Evolutionary conservation across 2,888 invertebrate genomes (phyloP).

Genomic region (Agrochola circellaris): DNA sequence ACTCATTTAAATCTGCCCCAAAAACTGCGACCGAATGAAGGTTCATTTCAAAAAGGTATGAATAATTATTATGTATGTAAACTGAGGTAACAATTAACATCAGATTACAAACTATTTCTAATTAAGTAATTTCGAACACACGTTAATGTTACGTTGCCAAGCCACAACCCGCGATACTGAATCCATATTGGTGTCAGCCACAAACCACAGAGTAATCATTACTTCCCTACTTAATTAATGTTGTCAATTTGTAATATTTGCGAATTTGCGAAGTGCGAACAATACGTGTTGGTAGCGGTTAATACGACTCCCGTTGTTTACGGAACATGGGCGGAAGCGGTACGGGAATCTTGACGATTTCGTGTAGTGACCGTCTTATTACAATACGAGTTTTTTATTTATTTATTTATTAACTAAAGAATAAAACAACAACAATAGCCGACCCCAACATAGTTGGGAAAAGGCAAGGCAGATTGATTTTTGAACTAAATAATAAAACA

Average conservation of each 20-base stretch:
- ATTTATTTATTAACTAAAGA: too few relatives aligned
- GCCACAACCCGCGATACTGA: constrained; percentile 6
- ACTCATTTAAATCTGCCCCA: not conserved
- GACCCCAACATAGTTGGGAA: too few relatives aligned
- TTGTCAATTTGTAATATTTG: constrained; percentile 61
- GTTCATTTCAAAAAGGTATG: not conserved
- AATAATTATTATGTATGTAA: not conserved
- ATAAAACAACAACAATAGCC: too few relatives aligned
- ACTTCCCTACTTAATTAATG: constrained; percentile 55
- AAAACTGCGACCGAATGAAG: not conserved
- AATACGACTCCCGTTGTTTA: not conserved
- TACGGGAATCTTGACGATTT: not conserved
- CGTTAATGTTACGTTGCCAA: too few relatives aligned
- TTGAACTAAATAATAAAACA: too few relatives aligned
- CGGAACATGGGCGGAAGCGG: not conserved
- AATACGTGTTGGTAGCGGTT: constrained; percentile 36
- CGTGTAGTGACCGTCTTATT: not conserved
- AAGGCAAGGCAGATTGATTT: too few relatives aligned
- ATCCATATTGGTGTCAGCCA: constrained; percentile 5
- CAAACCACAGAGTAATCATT: constrained; percentile 46
- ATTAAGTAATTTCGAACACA: not conserved
- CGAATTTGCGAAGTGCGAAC: constrained; percentile 40
- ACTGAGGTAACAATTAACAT: not conserved
- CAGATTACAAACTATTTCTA: not conserved
- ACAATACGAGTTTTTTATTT: too few relatives aligned